Base-by-base conservation (phyloP, 2,797 vertebrate genomes). In the Molossus alvarezi region DNA sequence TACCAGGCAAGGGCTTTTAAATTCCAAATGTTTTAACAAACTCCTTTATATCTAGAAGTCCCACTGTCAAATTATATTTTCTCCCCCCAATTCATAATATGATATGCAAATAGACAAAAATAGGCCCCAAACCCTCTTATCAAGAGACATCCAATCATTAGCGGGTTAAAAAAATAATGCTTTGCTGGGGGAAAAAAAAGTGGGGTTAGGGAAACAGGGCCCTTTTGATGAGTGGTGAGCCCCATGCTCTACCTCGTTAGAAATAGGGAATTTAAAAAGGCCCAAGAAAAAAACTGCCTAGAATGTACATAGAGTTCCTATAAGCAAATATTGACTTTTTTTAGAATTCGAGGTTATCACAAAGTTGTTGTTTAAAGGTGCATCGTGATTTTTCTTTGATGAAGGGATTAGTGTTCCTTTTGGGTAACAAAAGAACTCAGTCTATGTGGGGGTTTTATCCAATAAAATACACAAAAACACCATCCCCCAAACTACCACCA, bases 291-390 rank as follows among this genome's bases (percentile, higher is more conserved):
- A 53, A 94, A 45, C 29, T 13, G 5, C 84, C 89, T 51, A 90
- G 71, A 91, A 95, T 80, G 10, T n/a, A 48, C 25, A 55, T 17
- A 89, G 88, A 92, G 18, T 29, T 76, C 45, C 90, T 82, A 77
- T 76, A 97, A 97, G 94, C 94, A 60, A 97, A 71, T 75, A 88
- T 8, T 85, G 37, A 76, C 33, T 53, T 88, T 86, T 76, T 88
- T 86, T 76, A 96, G 94, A 96, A 79, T 64, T 81, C 55, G 51
- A 92, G 55, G 64, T 97, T 96, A 97, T 96, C 90, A 93, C 55
- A 86, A 71, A 97, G 77, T 72, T 88, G 0, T 73, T 95, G 55
- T 95, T 97, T 94, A 93, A 97, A 97, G 88, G 64, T 96, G 51
- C 75, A 27, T 55, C 81, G 94, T 83, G 60, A 60, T 81, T 90